phyloP scores from a whole-genome alignment of 2,113 vertebrate species.

The Centrocercus urophasianus region DNA sequence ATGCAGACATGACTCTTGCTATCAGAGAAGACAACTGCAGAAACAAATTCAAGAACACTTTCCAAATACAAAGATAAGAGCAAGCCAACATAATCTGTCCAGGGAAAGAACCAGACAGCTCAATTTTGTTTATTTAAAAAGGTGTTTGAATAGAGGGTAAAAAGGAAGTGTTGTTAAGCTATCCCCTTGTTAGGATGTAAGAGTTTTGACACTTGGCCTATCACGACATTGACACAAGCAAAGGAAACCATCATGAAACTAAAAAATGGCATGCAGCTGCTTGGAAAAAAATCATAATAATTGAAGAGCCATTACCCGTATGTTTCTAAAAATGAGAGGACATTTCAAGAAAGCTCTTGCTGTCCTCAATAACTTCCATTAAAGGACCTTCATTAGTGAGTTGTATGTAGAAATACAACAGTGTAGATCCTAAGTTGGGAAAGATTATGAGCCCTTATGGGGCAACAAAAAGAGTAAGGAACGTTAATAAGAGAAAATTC shows the following conservation, averaged over 20 bases:
- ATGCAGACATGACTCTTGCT: not conserved
- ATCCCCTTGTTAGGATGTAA: not conserved
- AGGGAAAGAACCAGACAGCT: not conserved
- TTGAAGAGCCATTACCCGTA: not conserved
- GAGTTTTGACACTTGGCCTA: not conserved
- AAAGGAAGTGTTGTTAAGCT: not conserved
- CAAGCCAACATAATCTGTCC: not conserved
- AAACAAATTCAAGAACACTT: not conserved
- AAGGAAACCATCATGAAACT: not conserved
- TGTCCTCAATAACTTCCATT: not conserved
- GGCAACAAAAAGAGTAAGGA: not conserved
- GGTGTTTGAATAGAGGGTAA: not conserved
- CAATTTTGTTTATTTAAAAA: not conserved
- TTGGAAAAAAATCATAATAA: not conserved
- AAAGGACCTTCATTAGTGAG: not conserved
- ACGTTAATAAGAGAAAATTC: slow-evolving; percentile 41
- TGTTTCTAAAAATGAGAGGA: not conserved
- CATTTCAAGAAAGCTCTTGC: not conserved
- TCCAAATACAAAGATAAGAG: not conserved
- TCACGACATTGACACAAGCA: accelerated
- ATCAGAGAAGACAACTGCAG: not conserved
- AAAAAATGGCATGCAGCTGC: not conserved
- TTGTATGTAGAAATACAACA: not conserved
- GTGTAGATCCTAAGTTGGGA: not conserved
- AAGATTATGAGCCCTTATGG: not conserved